Base-by-base conservation (phyloP, 2,888 invertebrate species). In the Platerodrilus igneus region DNA sequence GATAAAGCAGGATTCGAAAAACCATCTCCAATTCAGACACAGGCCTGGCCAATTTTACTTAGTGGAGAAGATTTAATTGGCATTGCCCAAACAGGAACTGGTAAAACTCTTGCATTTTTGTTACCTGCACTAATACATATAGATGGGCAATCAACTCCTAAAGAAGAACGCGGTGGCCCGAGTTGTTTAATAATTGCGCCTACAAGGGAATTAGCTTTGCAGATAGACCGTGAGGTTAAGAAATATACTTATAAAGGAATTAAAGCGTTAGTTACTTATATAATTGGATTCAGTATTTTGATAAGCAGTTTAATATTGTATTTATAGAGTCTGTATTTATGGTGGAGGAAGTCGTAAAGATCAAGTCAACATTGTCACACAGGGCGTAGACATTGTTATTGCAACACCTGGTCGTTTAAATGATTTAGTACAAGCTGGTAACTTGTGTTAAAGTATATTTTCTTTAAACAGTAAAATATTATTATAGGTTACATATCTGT, bases 361-460 rank as follows among this genome's bases (percentile, higher is more conserved):
- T 33, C 95, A 96, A 70, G 81, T 93, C 3, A 75, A 77, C 40
- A 69, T 72, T 4, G 78, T 92, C 1, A 71, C 76, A 1, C 73
- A 75, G 48, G 94, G 92, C n/a, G 89, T 91, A 0, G 90, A 95
- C 64, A 93, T 96, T 45, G 83, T 95, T 0, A 93, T 96, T 52
- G 95, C 94, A 3, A 96, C 95, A 2, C 95, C 95, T 0, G 95
- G 95, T 2, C 75, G 95, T 35, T 73, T 96, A 0, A 92, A 92
- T 66, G 95, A 96, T 71, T 74, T 96, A n/a, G 78, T 89, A 0
- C 70, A 78, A 63, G 76, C 79, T 6, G 77, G 61, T 61, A 48
- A 48, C 41, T 13, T 4, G 68, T 30, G 16, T 49, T 7, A 26
- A 26, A 26, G 13, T 14, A 13, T 8, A 21, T 28, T 36, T 11